phyloP scores from a whole-genome alignment of 2,888 invertebrate species.

The Lasius fuliginosus region DNA sequence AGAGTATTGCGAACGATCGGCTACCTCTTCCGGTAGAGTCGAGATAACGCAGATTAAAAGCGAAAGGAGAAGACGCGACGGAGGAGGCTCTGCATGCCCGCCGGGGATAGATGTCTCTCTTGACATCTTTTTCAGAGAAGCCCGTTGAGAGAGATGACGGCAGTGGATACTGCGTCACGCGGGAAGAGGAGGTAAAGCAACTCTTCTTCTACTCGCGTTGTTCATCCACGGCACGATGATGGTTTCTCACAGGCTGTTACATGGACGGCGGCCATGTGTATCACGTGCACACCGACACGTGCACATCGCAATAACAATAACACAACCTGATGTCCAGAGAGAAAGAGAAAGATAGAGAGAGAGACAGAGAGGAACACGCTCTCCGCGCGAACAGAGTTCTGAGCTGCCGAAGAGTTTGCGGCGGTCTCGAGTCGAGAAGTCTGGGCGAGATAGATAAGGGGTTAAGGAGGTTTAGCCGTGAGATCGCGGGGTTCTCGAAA shows the following conservation, averaged over 20 bases:
- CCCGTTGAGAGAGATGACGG: constrained; percentile 40
- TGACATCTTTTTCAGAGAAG: constrained; percentile 68
- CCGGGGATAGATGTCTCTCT: constrained; percentile 62
- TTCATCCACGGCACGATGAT: constrained; percentile 49
- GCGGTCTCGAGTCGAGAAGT: constrained; percentile 59
- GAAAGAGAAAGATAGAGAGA: constrained; percentile 27
- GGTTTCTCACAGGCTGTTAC: constrained; percentile 66
- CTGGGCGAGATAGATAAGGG: constrained; percentile 79
- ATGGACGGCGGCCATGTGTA: constrained; percentile 58
- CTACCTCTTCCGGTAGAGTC: constrained; percentile 65
- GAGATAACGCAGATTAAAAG: constrained; percentile 77
- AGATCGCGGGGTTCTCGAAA: constrained; percentile 82
- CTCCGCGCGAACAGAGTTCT: constrained; percentile 59
- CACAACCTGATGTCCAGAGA: constrained; percentile 52
- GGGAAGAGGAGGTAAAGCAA: constrained; percentile 19
- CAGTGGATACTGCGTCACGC: constrained; percentile 16
- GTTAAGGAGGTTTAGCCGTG: constrained; percentile 76
- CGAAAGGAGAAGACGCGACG: constrained; percentile 75
- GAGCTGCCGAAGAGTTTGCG: constrained; percentile 62
- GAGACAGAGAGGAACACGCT: constrained; percentile 23
- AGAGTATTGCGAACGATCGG: constrained; percentile 52
- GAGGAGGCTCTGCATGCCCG: constrained; percentile 53
- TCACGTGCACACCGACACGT: constrained; percentile 67
- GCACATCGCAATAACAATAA: constrained; percentile 77
- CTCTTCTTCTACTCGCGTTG: constrained; percentile 50